phyloP scores from a whole-genome alignment of 30 jellyfish, hydroid and myxozoan genomes.

The Phacellophora camtschatica region DNA sequence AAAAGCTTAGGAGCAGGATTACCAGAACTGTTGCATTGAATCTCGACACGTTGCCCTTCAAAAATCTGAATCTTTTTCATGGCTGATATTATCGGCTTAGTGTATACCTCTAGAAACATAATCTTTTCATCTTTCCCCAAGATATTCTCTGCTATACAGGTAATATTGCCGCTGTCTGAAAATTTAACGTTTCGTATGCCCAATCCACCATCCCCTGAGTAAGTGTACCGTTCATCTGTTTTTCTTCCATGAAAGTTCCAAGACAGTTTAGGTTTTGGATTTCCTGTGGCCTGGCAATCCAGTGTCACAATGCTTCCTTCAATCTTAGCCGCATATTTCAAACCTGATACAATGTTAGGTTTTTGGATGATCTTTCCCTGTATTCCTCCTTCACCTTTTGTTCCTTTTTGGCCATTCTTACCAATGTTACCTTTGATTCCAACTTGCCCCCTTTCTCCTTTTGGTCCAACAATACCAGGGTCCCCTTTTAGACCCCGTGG shows the following conservation, averaged over 20 bases:
- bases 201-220: background rate
- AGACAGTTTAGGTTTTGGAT: constrained; percentile 21
- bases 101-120: background rate
- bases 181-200: background rate
- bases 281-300: constrained; percentile 10
- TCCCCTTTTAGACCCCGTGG: constrained; percentile 27
- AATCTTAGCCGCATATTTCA: background rate
- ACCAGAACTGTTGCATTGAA: background rate
- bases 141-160: constrained; percentile 15
- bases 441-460: background rate
- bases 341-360: background rate
- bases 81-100: background rate
- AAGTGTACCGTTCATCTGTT: background rate
- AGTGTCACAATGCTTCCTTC: background rate
- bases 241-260: constrained; percentile 19
- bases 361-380: constrained; percentile 1
- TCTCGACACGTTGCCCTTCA: background rate
- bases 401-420: background rate
- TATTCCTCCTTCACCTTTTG: background rate
- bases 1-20: background rate
- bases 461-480: background rate
- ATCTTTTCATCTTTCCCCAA: constrained; percentile 8
- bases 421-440: background rate
- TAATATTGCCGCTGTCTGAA: constrained; percentile 17
- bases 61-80: background rate